These are phyloP conservation scores for Pogonophryne albipinna DNA, from an alignment of 2,797 vertebrate genomes.

Conservation along the genomic window DNA sequence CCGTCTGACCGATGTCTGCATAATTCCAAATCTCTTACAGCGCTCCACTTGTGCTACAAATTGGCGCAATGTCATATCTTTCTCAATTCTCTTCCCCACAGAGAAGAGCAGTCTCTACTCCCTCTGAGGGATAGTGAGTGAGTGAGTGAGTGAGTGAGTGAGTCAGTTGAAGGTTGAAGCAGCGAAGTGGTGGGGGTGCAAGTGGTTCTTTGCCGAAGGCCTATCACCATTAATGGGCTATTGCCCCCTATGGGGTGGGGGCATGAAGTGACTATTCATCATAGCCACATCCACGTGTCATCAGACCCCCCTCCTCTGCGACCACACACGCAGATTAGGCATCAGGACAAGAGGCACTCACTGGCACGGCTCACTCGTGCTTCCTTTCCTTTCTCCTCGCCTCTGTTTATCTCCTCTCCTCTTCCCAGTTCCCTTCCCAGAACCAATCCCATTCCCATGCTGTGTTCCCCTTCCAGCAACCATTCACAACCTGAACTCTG, in stretches of 20 bases:
- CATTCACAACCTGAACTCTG: constrained; percentile 80
- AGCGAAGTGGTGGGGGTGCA: constrained; percentile 39
- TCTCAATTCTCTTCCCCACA: constrained; percentile 31
- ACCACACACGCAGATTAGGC: constrained; percentile 67
- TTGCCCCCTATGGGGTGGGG: constrained; percentile 76
- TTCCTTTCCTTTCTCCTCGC: constrained; percentile 32
- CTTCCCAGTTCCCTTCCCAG: constrained; percentile 44
- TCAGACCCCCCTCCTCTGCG: constrained; percentile 29
- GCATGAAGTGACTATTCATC: constrained; percentile 82
- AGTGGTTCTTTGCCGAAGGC: constrained; percentile 65
- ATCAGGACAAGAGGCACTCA: constrained; percentile 45
- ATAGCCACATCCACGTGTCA: constrained; percentile 73
- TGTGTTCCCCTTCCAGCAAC: constrained; percentile 49
- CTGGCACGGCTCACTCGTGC: constrained; percentile 8
- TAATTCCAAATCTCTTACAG: constrained; percentile 10
- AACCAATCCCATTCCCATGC: constrained; percentile 60
- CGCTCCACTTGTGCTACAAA: constrained; percentile 24
- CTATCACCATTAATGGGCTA: constrained; percentile 81
- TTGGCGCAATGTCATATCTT: constrained; percentile 37
- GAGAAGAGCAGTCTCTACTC: constrained; percentile 53
- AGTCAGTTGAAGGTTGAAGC: constrained; percentile 56
- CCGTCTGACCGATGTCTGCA: constrained; percentile 37
- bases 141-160: too few relatives aligned
- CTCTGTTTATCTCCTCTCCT: constrained; percentile 36
- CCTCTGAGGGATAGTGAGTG: constrained; percentile 46